phyloP scores from a whole-genome alignment of 2,113 vertebrate species.

The Oryzias woworae region DNA sequence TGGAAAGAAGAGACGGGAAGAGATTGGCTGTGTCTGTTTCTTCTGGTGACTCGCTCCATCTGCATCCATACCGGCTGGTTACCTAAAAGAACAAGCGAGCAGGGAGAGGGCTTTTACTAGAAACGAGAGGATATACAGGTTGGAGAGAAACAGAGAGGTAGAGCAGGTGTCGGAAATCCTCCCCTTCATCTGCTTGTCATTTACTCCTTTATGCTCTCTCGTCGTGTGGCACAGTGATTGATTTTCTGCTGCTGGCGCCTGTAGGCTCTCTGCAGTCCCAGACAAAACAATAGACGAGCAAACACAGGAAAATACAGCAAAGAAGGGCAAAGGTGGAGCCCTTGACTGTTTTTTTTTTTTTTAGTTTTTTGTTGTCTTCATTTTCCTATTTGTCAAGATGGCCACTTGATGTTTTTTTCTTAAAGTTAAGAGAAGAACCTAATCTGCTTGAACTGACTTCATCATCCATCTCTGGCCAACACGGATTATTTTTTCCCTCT shows the following conservation, averaged over 20 bases:
- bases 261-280: conserved; percentile 31
- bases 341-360: conserved; percentile 43
- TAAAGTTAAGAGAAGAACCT: conserved; percentile 29
- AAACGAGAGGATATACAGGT: conserved; percentile 45
- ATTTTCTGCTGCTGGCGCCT: conserved; percentile 49
- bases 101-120: conserved; percentile 37
- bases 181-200: conserved; percentile 71
- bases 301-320: conserved; percentile 29
- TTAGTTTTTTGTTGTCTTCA: conserved; percentile 11
- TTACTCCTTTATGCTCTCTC: conserved; percentile 61
- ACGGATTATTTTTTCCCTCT: conserved; percentile 60
- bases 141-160: conserved; percentile 44
- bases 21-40: conserved; percentile 36
- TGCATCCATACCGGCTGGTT: conserved; percentile 35
- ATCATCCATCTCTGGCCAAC: conserved; percentile 32
- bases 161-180: conserved; percentile 72
- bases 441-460: conserved; percentile 30
- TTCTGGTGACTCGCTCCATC: conserved; percentile 45
- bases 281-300: conserved; percentile 31
- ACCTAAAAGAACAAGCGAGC: conserved; percentile 27
- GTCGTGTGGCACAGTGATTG: conserved; percentile 55
- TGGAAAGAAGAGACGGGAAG: conserved; percentile 30
- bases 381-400: conserved; percentile 36
- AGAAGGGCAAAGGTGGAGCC: conserved; percentile 31
- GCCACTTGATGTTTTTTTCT: conserved; percentile 8